Conservation (phyloP, 1,140 invertebrate species). For the Pteromalus puparum region DNA sequence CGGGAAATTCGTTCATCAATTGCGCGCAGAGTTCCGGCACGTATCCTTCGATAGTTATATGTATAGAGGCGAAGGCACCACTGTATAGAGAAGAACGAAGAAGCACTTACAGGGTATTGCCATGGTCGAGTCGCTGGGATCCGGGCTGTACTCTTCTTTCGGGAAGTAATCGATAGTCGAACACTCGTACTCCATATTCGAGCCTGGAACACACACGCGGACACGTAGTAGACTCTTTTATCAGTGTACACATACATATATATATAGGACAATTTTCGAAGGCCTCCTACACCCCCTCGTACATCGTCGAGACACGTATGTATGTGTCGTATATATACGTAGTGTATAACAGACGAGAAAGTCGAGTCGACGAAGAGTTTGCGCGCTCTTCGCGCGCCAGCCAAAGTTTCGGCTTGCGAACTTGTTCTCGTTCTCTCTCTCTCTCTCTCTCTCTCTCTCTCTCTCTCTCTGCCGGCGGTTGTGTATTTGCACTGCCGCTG, state of each 20-base stretch:
- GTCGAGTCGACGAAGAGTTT: not conserved
- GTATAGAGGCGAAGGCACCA: constrained; percentile 36
- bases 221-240: not conserved
- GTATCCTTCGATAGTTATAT: not conserved
- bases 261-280: not conserved
- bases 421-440: not conserved
- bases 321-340: not conserved
- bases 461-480: not conserved
- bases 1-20: not conserved
- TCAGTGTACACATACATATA: not conserved
- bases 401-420: constrained; percentile 14
- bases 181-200: constrained; percentile 78
- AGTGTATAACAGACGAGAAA: not conserved
- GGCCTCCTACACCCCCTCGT: not conserved
- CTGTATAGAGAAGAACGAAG: not conserved
- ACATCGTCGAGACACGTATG: not conserved
- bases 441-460: constrained; percentile 16
- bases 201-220: constrained; percentile 54
- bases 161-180: constrained; percentile 91
- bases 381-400: too few relatives aligned
- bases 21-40: not conserved
- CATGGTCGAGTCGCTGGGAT: constrained; percentile 90
- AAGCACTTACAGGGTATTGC: constrained; percentile 90
- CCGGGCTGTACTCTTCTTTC: constrained; percentile 87
- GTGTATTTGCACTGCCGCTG: not conserved